Base-by-base conservation (phyloP, 2,888 invertebrate species). In the Neoascia interrupta region DNA sequence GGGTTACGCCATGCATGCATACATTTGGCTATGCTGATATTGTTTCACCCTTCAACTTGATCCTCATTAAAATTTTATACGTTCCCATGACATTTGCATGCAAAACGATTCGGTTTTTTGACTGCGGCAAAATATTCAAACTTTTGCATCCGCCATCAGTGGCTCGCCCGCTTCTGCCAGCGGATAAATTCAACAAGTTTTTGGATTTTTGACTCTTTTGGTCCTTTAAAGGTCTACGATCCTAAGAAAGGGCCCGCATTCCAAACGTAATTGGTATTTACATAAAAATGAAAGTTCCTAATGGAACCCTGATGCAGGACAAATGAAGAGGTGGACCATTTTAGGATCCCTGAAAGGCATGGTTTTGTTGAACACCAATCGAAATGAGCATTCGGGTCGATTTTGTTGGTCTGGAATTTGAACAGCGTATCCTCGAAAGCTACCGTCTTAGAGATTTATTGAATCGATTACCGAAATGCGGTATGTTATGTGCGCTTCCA, bases 31-130 rank as follows among this genome's bases (percentile, higher is more conserved):
- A 37, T 26, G 34, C 26, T 41, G n/a, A n/a, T n/a, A n/a, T n/a
- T n/a, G n/a, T n/a, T n/a, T n/a, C n/a, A 69, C 41, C 61, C 61
- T 63, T 56, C 21, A 37, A 58, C 49, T 43, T 61, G 23, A n/a
- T n/a, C n/a, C 68, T 68, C 68, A 75, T 75, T 75, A 75, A 75
- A 69, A 56, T 75, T 69, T 43, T 51, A 75, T 69, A 75, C 28
- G 51, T 31, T 69, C 26, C 41, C 63, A 53, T 69, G 61, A 61
- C 61, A 75, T 75, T 69, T 63, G 56, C 63, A 75, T 69, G 69
- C 31, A 75, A 56, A 75, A 34, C 37, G 56, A 8, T 75, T 69
- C 6, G 56, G 51, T 37, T 51, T 51, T n/a, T n/a, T n/a, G n/a
- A n/a, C n/a, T n/a, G n/a, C n/a, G n/a, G n/a, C n/a, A n/a, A n/a